Base-by-base conservation (phyloP, 2,888 invertebrate species). In the Drosophila parthenogenetica region DNA sequence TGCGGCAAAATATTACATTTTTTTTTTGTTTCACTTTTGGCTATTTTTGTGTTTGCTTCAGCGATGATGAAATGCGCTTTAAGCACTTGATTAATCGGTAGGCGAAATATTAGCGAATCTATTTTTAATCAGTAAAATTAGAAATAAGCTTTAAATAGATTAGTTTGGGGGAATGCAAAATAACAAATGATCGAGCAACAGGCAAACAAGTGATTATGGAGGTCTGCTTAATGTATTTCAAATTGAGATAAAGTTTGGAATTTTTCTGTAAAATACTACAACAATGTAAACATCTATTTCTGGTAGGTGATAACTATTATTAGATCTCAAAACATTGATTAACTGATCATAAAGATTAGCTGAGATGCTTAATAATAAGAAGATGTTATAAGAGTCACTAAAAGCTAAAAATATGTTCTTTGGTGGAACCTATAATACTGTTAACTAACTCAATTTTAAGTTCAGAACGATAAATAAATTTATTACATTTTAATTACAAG, bases 61-160 rank as follows among this genome's bases (percentile, higher is more conserved):
- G 19, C 32, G 16, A 8, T 13, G 35, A 43, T 42, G 1, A 70
- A 71, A 19, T 35, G 25, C 19, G 40, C 5, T 25, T 35, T 59
- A 57, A 39, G 29, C 35, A 54, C 25, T 46, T 37, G 37, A 37
- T 54, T 46, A 29, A 61, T 53, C 45, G 7, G 22, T 22, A 32
- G 14, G 2, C 5, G 3, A 11, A 8, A n/a, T 1, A 3, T 2
- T 10, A n/a, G 32, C 5, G 16, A n/a, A 48, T 42, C 19, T 50
- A 22, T 59, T 59, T 43, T 32, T 59, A 59, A 13, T 14, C 29
- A 51, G n/a, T 14, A 35, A 13, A 22, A 43, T 35, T 14, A 22
- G 8, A 5, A 10, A 46, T 32, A 8, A 4, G 7, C 51, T 43
- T 45, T 7, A 3, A n/a, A 32, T 54, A 32, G 14, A 32, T 54